phyloP scores from a whole-genome alignment of 1,140 invertebrate species.

The Drosophila funebris region DNA sequence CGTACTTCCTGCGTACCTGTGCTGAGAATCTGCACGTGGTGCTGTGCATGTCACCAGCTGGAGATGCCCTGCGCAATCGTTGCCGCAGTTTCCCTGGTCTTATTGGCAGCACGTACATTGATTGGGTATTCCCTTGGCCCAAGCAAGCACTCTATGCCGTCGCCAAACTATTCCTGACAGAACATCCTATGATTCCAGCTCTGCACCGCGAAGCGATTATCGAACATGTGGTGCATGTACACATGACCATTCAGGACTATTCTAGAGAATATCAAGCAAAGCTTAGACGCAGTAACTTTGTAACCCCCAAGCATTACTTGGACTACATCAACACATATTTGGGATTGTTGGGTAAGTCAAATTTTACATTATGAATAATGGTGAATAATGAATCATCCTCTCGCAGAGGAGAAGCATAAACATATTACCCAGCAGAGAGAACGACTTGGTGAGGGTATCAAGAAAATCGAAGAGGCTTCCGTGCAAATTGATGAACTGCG shows the following conservation, averaged over 20 bases:
- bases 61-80: slow-evolving; percentile 90
- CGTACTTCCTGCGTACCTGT: slow-evolving; percentile 91
- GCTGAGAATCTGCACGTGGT: slow-evolving; percentile 94
- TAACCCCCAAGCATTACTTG: slow-evolving; percentile 95
- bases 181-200: slow-evolving; percentile 86
- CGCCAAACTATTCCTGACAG: slow-evolving; percentile 90
- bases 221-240: slow-evolving; percentile 92
- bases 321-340: slow-evolving; percentile 93
- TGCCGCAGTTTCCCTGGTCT: slow-evolving; percentile 96
- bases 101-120: slow-evolving; percentile 95
- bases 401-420: slow-evolving; percentile 83
- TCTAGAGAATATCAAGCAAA: slow-evolving; percentile 89
- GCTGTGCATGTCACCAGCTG: slow-evolving; percentile 94
- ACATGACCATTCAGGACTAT: slow-evolving; percentile 89
- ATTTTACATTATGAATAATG: too few species aligned
- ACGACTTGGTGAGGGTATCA: slow-evolving; percentile 84
- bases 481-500: slow-evolving; percentile 79
- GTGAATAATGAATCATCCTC: neutral
- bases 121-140: slow-evolving; percentile 97
- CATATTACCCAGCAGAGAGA: slow-evolving; percentile 84
- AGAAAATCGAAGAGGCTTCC: slow-evolving; percentile 81
- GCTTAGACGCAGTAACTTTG: slow-evolving; percentile 91
- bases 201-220: slow-evolving; percentile 88
- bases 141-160: slow-evolving; percentile 93
- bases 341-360: slow-evolving; percentile 87